These are phyloP conservation scores for Macrobrachium rosenbergii DNA, from an alignment of 1,140 invertebrate genomes.

Conservation along the genomic window DNA sequence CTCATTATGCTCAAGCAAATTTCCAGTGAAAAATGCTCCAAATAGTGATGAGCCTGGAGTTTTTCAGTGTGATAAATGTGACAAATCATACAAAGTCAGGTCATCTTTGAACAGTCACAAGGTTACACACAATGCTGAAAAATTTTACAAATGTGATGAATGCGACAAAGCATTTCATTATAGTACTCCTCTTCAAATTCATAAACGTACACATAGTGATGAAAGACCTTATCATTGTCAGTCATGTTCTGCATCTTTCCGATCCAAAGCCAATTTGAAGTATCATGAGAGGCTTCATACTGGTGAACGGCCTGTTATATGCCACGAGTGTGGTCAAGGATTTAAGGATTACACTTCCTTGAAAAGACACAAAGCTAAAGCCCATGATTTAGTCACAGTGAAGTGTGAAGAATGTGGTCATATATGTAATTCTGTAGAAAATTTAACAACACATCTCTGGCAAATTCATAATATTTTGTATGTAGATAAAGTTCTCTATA, in stretches of 20 bases:
- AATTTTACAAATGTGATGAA: conserved; percentile 60
- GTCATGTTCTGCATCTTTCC: conserved; percentile 44
- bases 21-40: conserved; percentile 37
- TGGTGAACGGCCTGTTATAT: conserved; percentile 66
- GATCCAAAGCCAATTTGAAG: conserved; percentile 51
- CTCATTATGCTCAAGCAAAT: background rate
- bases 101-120: conserved; percentile 58
- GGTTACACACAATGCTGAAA: conserved; percentile 49
- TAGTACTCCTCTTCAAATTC: conserved; percentile 53
- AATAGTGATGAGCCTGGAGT: conserved; percentile 40
- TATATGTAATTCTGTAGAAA: conserved; percentile 19
- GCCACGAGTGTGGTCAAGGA: conserved; percentile 55
- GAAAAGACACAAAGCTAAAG: conserved; percentile 44
- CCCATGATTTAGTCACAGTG: conserved; percentile 28
- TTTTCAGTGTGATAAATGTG: conserved; percentile 57
- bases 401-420: conserved; percentile 33
- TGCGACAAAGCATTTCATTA: conserved; percentile 57
- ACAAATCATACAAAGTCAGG: conserved; percentile 54
- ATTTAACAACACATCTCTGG: conserved; percentile 26
- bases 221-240: conserved; percentile 51
- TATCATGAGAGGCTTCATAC: conserved; percentile 64
- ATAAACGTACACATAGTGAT: conserved; percentile 56
- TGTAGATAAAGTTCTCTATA: conserved; percentile 30
- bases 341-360: conserved; percentile 59
- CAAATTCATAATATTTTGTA: conserved; percentile 36